Evolutionary conservation across 1,140 invertebrate genomes (phyloP).

Genomic region (Yoshiicerus persimilis): DNA sequence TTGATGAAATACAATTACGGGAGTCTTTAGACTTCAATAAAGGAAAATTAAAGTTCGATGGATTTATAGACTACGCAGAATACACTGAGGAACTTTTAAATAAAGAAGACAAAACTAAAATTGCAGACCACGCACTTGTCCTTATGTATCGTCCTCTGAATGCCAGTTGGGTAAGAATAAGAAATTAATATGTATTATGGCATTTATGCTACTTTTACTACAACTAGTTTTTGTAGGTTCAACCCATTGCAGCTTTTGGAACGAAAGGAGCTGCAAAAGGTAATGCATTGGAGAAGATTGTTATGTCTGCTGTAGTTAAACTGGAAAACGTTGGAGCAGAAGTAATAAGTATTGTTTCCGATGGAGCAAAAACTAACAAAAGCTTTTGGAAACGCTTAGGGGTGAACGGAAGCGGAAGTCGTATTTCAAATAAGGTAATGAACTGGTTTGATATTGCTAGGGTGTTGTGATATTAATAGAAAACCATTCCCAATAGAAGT

Average conservation of each 20-base stretch:
- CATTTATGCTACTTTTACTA: not conserved
- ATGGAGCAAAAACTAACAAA: not conserved
- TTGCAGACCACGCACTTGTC: not conserved
- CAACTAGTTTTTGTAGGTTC: not conserved
- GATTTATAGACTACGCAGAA: not conserved
- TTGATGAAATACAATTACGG: not conserved
- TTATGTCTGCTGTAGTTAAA: not conserved
- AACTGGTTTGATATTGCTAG: not conserved
- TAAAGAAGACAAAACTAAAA: not conserved
- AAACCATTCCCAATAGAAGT: not conserved
- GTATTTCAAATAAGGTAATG: not conserved
- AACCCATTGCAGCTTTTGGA: not conserved
- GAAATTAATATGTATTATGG: no score
- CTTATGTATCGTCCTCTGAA: not conserved
- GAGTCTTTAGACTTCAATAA: not conserved
- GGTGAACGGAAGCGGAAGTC: not conserved
- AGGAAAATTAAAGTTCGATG: not conserved
- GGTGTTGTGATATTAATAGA: not conserved
- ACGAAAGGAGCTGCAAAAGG: not conserved
- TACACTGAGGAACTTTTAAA: not conserved
- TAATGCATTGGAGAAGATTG: not conserved
- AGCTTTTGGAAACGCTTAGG: not conserved
- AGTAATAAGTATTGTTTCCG: not conserved
- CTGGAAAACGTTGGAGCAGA: not conserved
- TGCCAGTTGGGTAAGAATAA: not conserved